These are phyloP conservation scores for Oostethus manadensis DNA, from an alignment of 2,113 vertebrate genomes.

Conservation along the genomic window DNA sequence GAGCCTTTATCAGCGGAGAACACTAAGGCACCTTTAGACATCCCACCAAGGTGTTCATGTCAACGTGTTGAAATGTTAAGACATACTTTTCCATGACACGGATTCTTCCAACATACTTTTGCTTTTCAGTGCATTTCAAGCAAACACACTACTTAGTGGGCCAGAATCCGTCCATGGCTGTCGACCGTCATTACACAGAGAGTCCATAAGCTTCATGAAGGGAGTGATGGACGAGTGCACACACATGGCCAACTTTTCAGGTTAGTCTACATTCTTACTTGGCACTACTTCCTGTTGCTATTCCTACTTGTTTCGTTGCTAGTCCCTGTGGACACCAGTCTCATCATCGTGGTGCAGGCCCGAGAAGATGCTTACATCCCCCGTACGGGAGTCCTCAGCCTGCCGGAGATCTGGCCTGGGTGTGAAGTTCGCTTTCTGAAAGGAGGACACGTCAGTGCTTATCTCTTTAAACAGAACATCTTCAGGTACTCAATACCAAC, in stretches of 20 bases:
- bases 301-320: neutral
- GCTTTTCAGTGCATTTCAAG: slow-evolving; percentile 1
- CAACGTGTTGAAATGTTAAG: neutral
- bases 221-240: slow-evolving; percentile 99
- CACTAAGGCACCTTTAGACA: slow-evolving; percentile 20
- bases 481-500: slow-evolving; percentile 80
- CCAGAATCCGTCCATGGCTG: slow-evolving; percentile 6
- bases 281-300: too few relatives aligned
- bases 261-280: slow-evolving; percentile 54
- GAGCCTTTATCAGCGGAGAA: slow-evolving; percentile 67
- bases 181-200: slow-evolving; percentile 75
- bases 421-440: slow-evolving; percentile 93
- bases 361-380: slow-evolving; percentile 95
- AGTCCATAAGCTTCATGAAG: slow-evolving; percentile 95
- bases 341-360: slow-evolving; percentile 93
- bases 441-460: slow-evolving; percentile 93
- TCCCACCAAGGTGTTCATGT: slow-evolving; percentile 19
- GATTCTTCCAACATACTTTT: neutral
- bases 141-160: slow-evolving; percentile 9
- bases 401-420: slow-evolving; percentile 94
- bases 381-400: slow-evolving; percentile 88
- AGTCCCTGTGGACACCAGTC: slow-evolving; percentile 94
- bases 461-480: slow-evolving; percentile 94
- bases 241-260: slow-evolving; percentile 96
- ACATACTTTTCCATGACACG: neutral